These are phyloP conservation scores for Siphamia tubifer DNA, from an alignment of 2,113 vertebrate species.

Conservation along the genomic window DNA sequence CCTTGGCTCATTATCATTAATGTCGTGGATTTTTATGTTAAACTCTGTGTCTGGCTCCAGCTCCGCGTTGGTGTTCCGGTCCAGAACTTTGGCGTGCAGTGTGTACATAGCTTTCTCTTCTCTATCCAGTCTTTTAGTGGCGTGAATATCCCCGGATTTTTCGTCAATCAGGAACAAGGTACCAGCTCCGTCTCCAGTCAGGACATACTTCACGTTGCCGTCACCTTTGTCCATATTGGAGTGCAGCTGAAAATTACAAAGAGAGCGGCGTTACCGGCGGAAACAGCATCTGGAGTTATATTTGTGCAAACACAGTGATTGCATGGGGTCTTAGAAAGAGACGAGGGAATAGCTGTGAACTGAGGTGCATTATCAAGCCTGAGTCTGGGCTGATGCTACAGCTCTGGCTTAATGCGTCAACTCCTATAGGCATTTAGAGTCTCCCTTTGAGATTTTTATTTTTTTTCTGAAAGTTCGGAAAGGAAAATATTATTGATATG, in stretches of 20 bases:
- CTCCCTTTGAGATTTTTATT: too few relatives aligned
- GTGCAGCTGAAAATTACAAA: conserved; percentile 83
- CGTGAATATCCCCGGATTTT: conserved; percentile 97
- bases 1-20: conserved; percentile 97
- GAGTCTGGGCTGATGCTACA: too few relatives aligned
- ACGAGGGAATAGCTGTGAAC: too few relatives aligned
- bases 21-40: conserved; percentile 98
- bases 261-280: neutral
- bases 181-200: conserved; percentile 95
- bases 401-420: too few relatives aligned
- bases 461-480: too few relatives aligned
- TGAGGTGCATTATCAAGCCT: too few relatives aligned
- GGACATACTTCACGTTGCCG: conserved; percentile 93
- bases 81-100: conserved; percentile 92
- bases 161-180: conserved; percentile 94
- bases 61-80: conserved; percentile 87
- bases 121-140: conserved; percentile 94
- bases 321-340: neutral
- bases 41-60: conserved; percentile 97
- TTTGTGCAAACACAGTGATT: neutral
- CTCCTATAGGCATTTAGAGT: too few relatives aligned
- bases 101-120: conserved; percentile 94
- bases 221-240: conserved; percentile 97
- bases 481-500: too few relatives aligned
- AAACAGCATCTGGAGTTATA: neutral